Evolutionary conservation across 2,113 vertebrate species (phyloP).

Genomic region (Castor canadensis): DNA sequence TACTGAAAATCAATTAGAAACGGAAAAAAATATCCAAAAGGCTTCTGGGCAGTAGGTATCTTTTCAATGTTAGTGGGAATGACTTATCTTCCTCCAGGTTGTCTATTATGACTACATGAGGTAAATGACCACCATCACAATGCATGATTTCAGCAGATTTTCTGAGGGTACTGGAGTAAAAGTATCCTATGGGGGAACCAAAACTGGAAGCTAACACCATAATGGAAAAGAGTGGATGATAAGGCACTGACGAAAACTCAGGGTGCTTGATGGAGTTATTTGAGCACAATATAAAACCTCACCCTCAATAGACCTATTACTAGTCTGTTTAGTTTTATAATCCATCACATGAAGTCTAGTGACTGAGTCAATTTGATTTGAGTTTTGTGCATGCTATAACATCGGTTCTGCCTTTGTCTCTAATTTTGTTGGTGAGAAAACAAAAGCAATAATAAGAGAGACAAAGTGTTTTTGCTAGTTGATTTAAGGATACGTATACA

Average conservation of each 20-base stretch:
- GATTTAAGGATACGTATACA: no score
- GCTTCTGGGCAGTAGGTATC: background rate
- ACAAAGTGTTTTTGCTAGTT: no score
- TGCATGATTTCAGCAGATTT: background rate
- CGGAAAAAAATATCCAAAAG: background rate
- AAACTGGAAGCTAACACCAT: background rate
- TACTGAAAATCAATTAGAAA: background rate
- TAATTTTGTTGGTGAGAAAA: no score
- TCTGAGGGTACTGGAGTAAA: background rate
- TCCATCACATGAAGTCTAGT: background rate
- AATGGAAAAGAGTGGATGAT: background rate
- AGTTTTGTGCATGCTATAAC: background rate
- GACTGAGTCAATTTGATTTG: background rate
- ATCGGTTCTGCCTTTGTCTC: no score
- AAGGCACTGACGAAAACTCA: background rate
- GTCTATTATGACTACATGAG: background rate
- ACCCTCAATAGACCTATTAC: background rate
- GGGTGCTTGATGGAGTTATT: background rate
- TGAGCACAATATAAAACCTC: background rate
- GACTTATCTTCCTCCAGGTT: background rate
- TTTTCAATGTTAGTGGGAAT: background rate
- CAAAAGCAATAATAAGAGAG: no score
- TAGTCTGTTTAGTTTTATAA: background rate
- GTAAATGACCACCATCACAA: background rate
- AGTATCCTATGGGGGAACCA: background rate